Evolutionary conservation across 2,797 vertebrate genomes (phyloP).

Genomic region (Acridotheres tristis): DNA sequence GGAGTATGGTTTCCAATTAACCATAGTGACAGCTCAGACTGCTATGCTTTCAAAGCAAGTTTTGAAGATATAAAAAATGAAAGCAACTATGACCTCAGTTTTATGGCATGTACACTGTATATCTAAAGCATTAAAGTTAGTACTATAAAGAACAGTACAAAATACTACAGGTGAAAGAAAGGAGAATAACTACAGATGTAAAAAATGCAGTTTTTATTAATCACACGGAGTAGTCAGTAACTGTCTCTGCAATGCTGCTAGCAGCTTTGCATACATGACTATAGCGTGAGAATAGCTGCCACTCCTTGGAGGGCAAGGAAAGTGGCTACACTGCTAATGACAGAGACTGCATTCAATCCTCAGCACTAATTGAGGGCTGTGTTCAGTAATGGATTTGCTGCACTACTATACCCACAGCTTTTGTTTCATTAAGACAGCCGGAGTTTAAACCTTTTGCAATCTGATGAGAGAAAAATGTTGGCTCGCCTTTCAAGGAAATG

Average conservation of each 20-base stretch:
- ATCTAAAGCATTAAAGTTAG: neutral
- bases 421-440: neutral
- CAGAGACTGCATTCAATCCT: neutral
- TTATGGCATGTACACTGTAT: neutral
- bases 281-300: neutral
- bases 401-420: neutral
- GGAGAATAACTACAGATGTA: neutral
- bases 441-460: neutral
- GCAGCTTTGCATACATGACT: neutral
- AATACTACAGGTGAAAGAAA: neutral
- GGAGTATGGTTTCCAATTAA: neutral
- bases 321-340: rapidly evolving
- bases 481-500: neutral
- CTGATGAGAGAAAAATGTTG: neutral
- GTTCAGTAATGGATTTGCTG: neutral
- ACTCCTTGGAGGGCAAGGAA: neutral
- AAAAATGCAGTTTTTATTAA: neutral
- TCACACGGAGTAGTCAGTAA: neutral
- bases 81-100: neutral
- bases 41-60: neutral
- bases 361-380: neutral
- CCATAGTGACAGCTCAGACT: neutral
- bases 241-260: neutral
- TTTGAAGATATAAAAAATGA: neutral
- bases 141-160: neutral